Conservation (phyloP, 2,888 invertebrate genomes). For the Seladonia tumulorum region DNA sequence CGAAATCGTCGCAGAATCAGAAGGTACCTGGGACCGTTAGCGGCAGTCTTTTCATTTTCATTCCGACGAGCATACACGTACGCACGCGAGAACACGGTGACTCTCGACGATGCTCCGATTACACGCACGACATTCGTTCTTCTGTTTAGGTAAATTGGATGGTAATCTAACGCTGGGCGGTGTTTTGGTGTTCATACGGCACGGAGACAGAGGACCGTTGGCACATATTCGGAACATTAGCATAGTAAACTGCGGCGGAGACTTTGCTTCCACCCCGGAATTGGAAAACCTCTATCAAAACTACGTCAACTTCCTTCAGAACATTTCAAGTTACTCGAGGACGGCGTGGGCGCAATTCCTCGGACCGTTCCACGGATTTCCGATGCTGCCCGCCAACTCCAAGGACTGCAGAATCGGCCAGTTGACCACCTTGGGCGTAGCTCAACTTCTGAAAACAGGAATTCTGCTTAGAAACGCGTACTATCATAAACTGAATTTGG, state of each 20-base stretch:
- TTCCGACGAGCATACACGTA: no score
- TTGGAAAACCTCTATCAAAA: conserved; percentile 77
- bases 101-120: not conserved
- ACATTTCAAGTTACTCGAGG: conserved; percentile 77
- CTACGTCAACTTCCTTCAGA: conserved; percentile 79
- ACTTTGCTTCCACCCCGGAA: conserved; percentile 77
- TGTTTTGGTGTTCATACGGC: conserved; percentile 91
- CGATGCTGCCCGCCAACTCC: conserved; percentile 88
- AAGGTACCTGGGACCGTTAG: conserved; percentile 86
- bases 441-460: conserved; percentile 93
- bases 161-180: conserved; percentile 89
- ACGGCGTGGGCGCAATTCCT: conserved; percentile 89
- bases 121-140: not conserved
- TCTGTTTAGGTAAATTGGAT: conserved; percentile 83
- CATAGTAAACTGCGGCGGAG: conserved; percentile 90
- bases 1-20: conserved; percentile 89
- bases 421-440: conserved; percentile 92
- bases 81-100: not conserved
- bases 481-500: conserved; percentile 84
- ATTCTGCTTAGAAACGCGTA: conserved; percentile 87
- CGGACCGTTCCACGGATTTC: conserved; percentile 94
- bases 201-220: conserved; percentile 95
- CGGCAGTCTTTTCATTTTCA: not conserved
- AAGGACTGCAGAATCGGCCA: conserved; percentile 93
- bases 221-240: conserved; percentile 92